Conservation (phyloP, 2,888 invertebrate genomes). For the Agonopterix alstromeriana region DNA sequence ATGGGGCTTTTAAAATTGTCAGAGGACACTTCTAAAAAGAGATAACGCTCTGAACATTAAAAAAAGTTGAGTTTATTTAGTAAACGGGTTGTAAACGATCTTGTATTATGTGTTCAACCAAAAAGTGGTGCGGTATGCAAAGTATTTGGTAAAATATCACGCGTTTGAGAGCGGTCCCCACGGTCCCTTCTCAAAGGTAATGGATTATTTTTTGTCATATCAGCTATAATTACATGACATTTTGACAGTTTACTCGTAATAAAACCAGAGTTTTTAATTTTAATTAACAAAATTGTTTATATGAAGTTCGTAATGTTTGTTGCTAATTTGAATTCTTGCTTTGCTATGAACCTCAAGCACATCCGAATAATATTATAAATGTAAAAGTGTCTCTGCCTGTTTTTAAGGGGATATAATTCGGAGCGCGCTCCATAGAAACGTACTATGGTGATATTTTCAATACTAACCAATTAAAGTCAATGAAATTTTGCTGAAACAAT, state of each 20-base stretch:
- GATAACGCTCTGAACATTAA: conserved; percentile 56
- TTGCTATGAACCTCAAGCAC: too few species aligned
- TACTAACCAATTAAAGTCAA: too few species aligned
- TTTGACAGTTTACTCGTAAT: background rate
- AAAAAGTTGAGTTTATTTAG: conserved; percentile 54
- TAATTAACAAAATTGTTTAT: background rate
- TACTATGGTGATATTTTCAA: too few species aligned
- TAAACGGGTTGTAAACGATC: conserved; percentile 68
- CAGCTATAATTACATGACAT: background rate
- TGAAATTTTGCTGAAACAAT: too few species aligned
- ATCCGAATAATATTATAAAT: too few species aligned
- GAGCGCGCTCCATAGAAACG: too few species aligned
- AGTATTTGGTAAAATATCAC: background rate
- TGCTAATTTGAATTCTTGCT: too few species aligned
- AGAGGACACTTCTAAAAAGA: conserved; percentile 55
- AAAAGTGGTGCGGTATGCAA: background rate
- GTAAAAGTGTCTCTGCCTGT: background rate
- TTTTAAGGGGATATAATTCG: too few species aligned
- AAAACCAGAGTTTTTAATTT: background rate
- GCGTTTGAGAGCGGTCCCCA: background rate
- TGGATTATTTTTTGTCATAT: background rate
- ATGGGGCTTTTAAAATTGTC: conserved; percentile 54
- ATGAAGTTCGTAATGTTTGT: background rate
- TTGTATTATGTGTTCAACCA: conserved; percentile 15
- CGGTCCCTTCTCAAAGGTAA: background rate